Conservation (phyloP, 2,888 invertebrate genomes). For the Drosophila cyrtoloma region DNA sequence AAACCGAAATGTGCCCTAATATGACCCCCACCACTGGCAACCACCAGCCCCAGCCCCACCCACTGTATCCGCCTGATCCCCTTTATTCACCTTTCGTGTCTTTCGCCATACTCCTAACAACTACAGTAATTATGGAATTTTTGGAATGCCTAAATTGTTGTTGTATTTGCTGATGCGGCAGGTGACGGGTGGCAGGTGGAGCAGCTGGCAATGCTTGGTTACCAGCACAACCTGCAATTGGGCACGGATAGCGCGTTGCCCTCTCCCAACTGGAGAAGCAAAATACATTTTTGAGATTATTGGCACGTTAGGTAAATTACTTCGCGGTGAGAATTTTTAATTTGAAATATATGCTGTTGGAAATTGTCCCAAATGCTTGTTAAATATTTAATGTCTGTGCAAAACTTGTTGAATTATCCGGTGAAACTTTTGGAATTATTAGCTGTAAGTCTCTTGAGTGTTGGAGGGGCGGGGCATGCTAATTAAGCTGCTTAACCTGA, state of each 20-base stretch:
- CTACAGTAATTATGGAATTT: conserved; percentile 76
- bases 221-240: conserved; percentile 36
- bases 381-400: conserved; percentile 25
- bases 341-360: conserved; percentile 41
- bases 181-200: conserved; percentile 1
- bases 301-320: conserved; percentile 73
- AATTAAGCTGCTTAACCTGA: conserved; percentile 20
- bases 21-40: conserved; percentile 32
- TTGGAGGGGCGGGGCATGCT: neutral
- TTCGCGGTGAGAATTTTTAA: conserved; percentile 73
- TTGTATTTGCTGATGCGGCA: conserved; percentile 9
- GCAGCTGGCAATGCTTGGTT: conserved; percentile 44
- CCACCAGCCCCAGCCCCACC: conserved; percentile 9
- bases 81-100: neutral
- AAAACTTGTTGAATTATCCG: conserved; percentile 36
- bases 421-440: neutral
- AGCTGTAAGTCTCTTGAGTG: neutral
- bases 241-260: conserved; percentile 3
- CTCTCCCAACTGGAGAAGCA: conserved; percentile 20
- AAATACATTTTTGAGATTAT: conserved; percentile 70
- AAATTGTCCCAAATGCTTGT: conserved; percentile 39
- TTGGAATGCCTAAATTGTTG: conserved; percentile 55
- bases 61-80: neutral
- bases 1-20: conserved; percentile 73
- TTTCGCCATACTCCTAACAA: conserved; percentile 44